Conservation (phyloP, 2,113 vertebrate genomes). For the Xiphorhynchus elegans region DNA sequence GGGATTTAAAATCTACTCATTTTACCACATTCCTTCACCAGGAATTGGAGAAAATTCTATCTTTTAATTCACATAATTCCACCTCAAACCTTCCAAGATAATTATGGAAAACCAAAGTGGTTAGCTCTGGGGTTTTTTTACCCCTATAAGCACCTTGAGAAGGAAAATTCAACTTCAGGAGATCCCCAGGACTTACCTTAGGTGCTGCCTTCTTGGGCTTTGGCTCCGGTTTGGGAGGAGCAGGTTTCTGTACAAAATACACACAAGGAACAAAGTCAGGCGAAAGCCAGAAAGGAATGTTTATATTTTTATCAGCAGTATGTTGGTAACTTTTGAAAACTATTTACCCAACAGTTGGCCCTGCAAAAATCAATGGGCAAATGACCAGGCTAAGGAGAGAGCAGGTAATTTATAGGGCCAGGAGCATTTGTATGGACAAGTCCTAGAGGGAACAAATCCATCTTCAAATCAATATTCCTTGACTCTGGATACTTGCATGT, state of each 20-base stretch:
- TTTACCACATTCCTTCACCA: not conserved
- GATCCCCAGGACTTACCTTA: constrained; percentile 77
- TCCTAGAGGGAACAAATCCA: not conserved
- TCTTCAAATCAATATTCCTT: not conserved
- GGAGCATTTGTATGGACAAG: not conserved
- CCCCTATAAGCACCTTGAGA: not conserved
- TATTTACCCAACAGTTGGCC: not conserved
- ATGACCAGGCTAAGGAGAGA: not conserved
- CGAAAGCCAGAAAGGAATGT: not conserved
- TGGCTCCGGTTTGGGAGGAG: constrained; percentile 82
- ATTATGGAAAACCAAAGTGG: not conserved
- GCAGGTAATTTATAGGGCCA: not conserved
- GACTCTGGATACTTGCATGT: not conserved
- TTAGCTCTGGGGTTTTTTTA: not conserved
- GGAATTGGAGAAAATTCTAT: not conserved
- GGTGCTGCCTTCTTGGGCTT: constrained; percentile 87
- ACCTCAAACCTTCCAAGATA: not conserved
- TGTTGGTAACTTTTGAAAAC: not conserved
- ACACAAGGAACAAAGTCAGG: not conserved
- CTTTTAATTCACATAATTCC: not conserved
- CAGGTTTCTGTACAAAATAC: constrained; percentile 76
- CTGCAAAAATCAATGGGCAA: not conserved
- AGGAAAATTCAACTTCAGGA: not conserved
- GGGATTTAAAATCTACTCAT: not conserved
- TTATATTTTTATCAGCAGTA: not conserved